Percentiles rank a stretch among this genome's conserved stretches.
Conservation (phyloP, 2,113 vertebrate species). For the Procapra przewalskii region DNA sequence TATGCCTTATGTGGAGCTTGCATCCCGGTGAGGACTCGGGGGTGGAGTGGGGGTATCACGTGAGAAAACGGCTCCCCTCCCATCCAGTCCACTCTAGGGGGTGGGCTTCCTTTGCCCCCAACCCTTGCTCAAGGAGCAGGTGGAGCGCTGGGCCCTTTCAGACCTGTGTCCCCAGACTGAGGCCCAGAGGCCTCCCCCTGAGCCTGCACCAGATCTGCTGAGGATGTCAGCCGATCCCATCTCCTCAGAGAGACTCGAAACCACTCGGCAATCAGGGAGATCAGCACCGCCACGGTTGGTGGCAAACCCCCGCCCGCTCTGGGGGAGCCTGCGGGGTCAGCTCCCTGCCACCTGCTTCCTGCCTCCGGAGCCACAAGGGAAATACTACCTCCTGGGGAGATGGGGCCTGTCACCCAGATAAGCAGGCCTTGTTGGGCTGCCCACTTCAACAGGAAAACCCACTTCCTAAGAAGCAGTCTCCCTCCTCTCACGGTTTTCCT, state of each 20-base stretch:
- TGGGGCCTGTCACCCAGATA: conserved; percentile 12
- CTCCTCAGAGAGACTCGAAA: background rate
- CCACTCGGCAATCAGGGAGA: background rate
- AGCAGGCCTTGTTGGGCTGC: background rate
- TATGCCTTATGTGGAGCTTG: background rate
- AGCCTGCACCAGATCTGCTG: background rate
- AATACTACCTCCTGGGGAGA: background rate
- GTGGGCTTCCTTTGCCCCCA: background rate
- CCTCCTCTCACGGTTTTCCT: background rate
- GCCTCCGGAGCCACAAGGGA: conserved; percentile 45
- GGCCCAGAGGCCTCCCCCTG: background rate
- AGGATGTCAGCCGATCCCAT: background rate
- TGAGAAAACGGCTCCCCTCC: background rate
- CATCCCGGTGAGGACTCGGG: fast-evolving
- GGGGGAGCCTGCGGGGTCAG: background rate
- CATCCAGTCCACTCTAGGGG: background rate
- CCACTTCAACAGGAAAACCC: background rate
- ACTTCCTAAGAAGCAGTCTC: conserved; percentile 24
- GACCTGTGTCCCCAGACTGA: background rate
- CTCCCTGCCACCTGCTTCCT: conserved; percentile 70
- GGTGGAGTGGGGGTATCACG: background rate
- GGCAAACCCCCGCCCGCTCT: background rate
- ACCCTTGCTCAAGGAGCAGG: background rate
- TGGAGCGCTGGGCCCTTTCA: background rate
- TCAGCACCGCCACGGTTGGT: background rate